phyloP scores from a whole-genome alignment of 2,888 invertebrate species.

The Habroteleia sp. region DNA sequence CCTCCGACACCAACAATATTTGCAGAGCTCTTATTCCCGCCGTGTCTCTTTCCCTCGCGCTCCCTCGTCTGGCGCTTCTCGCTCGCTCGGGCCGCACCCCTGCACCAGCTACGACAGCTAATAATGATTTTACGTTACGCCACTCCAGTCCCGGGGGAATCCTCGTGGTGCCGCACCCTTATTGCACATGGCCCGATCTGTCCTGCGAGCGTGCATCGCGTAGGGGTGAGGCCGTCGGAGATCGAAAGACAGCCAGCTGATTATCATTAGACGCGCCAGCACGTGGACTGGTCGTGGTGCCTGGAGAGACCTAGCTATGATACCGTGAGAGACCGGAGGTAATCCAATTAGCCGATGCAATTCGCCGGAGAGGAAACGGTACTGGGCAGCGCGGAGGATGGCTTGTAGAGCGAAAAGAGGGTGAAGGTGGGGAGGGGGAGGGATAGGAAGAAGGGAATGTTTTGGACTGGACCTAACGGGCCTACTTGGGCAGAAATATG shows the following conservation, averaged over 20 bases:
- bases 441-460: too few species aligned
- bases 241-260: slow-evolving; percentile 70
- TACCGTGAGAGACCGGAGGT: slow-evolving; percentile 22
- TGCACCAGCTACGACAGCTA: slow-evolving; percentile 69
- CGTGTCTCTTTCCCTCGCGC: slow-evolving; percentile 54
- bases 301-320: slow-evolving; percentile 9
- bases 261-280: slow-evolving; percentile 77
- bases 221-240: slow-evolving; percentile 60
- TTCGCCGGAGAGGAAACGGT: neutral
- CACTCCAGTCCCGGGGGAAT: slow-evolving; percentile 80
- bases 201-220: slow-evolving; percentile 58
- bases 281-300: slow-evolving; percentile 45
- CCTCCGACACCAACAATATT: slow-evolving; percentile 78
- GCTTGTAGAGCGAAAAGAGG: too few species aligned
- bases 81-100: slow-evolving; percentile 64
- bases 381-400: too few species aligned
- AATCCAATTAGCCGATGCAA: slow-evolving; percentile 23
- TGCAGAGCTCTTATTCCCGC: slow-evolving; percentile 78
- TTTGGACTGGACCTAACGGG: too few species aligned
- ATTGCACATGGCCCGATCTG: slow-evolving; percentile 79
- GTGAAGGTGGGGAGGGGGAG: too few species aligned
- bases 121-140: slow-evolving; percentile 80
- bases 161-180: slow-evolving; percentile 80
- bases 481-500: too few species aligned
- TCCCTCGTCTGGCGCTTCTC: slow-evolving; percentile 35